Evolutionary conservation across 2,797 vertebrate genomes (phyloP), one percentile per base, ranked within the genome.

Genomic region (Myripristis jacobus): DNA sequence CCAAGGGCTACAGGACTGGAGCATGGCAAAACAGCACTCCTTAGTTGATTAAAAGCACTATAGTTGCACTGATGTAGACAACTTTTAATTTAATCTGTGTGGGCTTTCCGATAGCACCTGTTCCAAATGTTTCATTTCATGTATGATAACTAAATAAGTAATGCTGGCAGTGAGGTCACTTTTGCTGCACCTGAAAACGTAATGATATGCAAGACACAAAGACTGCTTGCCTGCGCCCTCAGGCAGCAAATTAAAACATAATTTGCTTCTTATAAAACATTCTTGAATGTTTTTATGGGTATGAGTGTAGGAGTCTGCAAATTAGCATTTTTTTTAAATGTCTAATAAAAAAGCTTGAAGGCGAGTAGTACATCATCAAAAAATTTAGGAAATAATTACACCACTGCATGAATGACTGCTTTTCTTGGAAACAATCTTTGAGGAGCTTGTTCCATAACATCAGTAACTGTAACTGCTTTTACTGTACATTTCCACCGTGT

Each of bases 361-460:
- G 61, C 12, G 12, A 58, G 44, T 24, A 55, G 58, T 50, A 56
- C 59, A 52, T 73, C 58, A 82, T 67, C 66, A 67, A 62, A 71
- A 66, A 34, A 70, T 75, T 69, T 73, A 16, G 79, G 82, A 87
- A 80, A 86, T 77, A 81, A 82, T 79, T 81, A 83, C 84, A 62
- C 19, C 77, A 78, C 59, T 3, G 62, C 55, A 71, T 81, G 68
- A 82, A 76, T 71, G 74, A 70, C 50, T 50, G 53, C 71, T 24
- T 41, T 66, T 41, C 55, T 60, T 61, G 34, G 65, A 63, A 19
- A 62, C n/a, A 66, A 60, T 50, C 18, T 38, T 73, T 70, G 53
- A 19, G 2, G 34, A 19, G n/a, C 59, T 76, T 86, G 70, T 83
- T 86, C 77, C 79, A 85, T 81, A 80, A 73, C 73, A 77, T 82